These are phyloP conservation scores for Acleris cristana DNA, from an alignment of 2,888 invertebrate species.

Conservation along the genomic window DNA sequence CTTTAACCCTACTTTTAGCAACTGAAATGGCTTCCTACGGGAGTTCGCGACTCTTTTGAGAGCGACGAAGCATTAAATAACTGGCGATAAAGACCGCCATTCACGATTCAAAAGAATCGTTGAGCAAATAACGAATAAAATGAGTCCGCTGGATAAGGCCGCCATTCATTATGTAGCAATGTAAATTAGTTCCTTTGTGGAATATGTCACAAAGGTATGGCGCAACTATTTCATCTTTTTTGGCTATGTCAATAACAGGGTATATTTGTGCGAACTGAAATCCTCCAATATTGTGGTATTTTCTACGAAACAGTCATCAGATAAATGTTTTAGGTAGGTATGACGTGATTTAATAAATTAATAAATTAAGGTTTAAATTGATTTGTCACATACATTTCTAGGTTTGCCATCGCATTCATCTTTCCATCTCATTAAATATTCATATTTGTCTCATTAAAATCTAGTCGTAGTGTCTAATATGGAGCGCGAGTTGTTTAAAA, in stretches of 20 bases:
- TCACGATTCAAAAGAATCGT: constrained; percentile 47
- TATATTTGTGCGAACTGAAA: not conserved
- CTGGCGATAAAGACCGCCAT: constrained; percentile 58
- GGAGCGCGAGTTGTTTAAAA: too few relatives aligned
- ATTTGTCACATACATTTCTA: not conserved
- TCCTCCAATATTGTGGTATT: not conserved
- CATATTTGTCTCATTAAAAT: too few relatives aligned
- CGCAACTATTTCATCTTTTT: constrained; percentile 11
- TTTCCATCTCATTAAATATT: too few relatives aligned
- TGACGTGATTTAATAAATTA: not conserved
- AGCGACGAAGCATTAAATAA: constrained; percentile 75
- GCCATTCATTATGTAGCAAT: constrained; percentile 42
- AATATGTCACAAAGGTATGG: constrained; percentile 24
- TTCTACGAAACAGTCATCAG: not conserved
- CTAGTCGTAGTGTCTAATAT: too few relatives aligned
- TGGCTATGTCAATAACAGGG: constrained; percentile 2
- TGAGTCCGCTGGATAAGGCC: constrained; percentile 40
- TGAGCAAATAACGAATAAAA: constrained; percentile 37
- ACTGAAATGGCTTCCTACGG: constrained; percentile 64
- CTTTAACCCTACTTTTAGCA: constrained; percentile 62
- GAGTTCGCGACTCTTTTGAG: constrained; percentile 64
- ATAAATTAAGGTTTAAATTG: not conserved
- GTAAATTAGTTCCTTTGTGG: constrained; percentile 36
- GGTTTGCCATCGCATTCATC: not conserved
- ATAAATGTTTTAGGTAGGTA: not conserved